Base-by-base conservation (phyloP, 1,140 invertebrate species). In the Ectropis grisescens region DNA sequence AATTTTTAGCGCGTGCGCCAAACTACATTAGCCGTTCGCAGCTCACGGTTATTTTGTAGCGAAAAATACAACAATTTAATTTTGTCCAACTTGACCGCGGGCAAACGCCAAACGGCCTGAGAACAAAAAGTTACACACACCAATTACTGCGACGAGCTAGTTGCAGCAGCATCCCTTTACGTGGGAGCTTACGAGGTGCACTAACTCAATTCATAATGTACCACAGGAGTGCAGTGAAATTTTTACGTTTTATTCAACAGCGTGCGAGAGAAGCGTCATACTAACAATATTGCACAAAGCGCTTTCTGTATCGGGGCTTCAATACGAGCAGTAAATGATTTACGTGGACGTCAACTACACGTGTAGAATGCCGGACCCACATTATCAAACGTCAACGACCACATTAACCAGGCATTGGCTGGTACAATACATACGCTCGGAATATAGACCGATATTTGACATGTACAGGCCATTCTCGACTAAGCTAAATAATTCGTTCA, bases 41-140 rank as follows among this genome's bases (percentile, higher is more conserved):
- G 54, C 50, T 54, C 54, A 30, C 48, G 51, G 62, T 72, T 50
- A 62, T 72, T 72, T 65, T 56, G 58, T 55, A 64, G 68, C 57
- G 57, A 72, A 76, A 80, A 80, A 76, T 70, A 75, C 58, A 68
- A 76, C 64, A 76, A 75, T 70, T 74, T 74, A 70, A 76, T 76
- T 74, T 72, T 57, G 61, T 58, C 57, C 60, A 72, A 75, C 64
- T 68, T 69, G 46, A 60, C 66, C 61, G 44, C 55, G 4, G 53
- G 53, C 64, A 68, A 67, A 72, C 59, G 67, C 46, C 43, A 44
- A 61, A 60, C 52, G 42, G 58, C 41, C 42, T 50, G 43, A 48
- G 50, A 38, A 59, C 57, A 62, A 68, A 74, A 70, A 68, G 57
- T 55, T 67, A 71, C 66, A 75, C 60, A 72, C 61, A 72, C 69